phyloP scores from a whole-genome alignment of 2,888 invertebrate genomes.

The Anodontia alba region DNA sequence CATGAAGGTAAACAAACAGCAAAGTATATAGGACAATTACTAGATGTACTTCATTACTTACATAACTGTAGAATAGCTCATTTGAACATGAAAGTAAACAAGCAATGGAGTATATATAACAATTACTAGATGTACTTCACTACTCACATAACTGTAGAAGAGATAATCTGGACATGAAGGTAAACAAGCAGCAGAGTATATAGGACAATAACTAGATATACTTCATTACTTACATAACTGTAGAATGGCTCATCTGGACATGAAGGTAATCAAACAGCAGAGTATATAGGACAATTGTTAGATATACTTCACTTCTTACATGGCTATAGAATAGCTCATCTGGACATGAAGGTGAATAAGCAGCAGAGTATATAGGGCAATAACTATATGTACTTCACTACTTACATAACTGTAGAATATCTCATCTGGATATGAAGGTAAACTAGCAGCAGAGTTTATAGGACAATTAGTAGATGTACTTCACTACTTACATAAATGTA shows the following conservation, averaged over 20 bases:
- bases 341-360: too few relatives aligned
- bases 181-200: slow-evolving; percentile 89
- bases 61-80: slow-evolving; percentile 90
- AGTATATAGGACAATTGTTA: too few relatives aligned
- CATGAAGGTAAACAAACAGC: too few relatives aligned
- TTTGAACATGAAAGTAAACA: slow-evolving; percentile 91
- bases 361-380: slow-evolving; percentile 89
- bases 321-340: too few relatives aligned
- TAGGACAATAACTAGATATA: slow-evolving; percentile 90
- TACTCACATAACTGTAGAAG: too few relatives aligned
- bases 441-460: too few relatives aligned
- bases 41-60: slow-evolving; percentile 90
- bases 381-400: slow-evolving; percentile 90
- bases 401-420: slow-evolving; percentile 89
- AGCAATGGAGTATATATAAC: too few relatives aligned
- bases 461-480: too few relatives aligned
- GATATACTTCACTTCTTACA: too few relatives aligned
- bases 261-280: slow-evolving; percentile 90
- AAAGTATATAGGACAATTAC: slow-evolving; percentile 88
- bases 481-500: too few relatives aligned
- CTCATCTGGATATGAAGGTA: slow-evolving; percentile 92
- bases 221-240: slow-evolving; percentile 91
- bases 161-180: too few relatives aligned
- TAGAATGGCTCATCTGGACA: slow-evolving; percentile 89
- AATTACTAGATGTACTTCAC: too few relatives aligned